These are phyloP conservation scores for Malacosoma neustria DNA, from an alignment of 2,888 invertebrate species.

Conservation along the genomic window DNA sequence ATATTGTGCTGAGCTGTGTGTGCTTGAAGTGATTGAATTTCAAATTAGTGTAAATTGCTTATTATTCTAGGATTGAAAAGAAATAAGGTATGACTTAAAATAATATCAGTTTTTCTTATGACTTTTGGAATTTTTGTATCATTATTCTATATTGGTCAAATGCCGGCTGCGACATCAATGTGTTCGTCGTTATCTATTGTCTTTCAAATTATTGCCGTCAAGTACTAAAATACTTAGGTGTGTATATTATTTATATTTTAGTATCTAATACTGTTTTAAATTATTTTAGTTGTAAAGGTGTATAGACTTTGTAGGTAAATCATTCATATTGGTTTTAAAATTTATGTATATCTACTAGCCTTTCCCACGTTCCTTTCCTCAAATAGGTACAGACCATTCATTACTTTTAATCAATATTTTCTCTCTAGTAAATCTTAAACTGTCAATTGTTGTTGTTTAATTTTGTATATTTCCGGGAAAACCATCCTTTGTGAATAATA, in stretches of 20 bases:
- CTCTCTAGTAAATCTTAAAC: too few species aligned
- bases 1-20: constrained; percentile 72
- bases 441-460: too few species aligned
- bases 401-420: too few species aligned
- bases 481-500: constrained; percentile 42
- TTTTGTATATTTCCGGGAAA: constrained; percentile 26
- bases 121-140: constrained; percentile 13
- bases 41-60: constrained; percentile 58
- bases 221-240: too few species aligned
- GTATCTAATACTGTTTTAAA: too few species aligned
- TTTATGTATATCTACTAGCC: too few species aligned
- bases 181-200: constrained; percentile 5
- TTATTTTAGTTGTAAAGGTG: too few species aligned
- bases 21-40: constrained; percentile 60
- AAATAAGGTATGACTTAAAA: constrained; percentile 49
- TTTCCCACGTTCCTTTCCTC: too few species aligned
- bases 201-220: constrained; percentile 8
- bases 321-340: too few species aligned
- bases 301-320: too few species aligned
- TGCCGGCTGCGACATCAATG: constrained; percentile 26
- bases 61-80: constrained; percentile 53
- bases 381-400: too few species aligned
- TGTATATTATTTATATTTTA: too few species aligned
- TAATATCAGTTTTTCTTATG: constrained; percentile 56
- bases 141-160: constrained; percentile 14